These are phyloP conservation scores for Pteropus alecto DNA, from an alignment of 2,113 vertebrate genomes.

Conservation along the genomic window DNA sequence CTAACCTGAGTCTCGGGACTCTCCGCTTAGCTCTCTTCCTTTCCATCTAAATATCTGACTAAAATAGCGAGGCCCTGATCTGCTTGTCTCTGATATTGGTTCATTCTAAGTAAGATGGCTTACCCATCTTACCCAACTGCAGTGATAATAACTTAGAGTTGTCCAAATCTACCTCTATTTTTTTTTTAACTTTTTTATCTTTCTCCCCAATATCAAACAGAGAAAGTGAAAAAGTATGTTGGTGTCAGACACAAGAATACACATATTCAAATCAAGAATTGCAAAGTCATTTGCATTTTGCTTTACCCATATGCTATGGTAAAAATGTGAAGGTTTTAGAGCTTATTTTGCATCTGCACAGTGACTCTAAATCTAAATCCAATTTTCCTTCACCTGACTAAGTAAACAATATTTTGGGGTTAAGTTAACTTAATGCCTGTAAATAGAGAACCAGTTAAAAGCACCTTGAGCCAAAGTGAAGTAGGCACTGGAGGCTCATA, in stretches of 20 bases:
- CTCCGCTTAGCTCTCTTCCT: not conserved
- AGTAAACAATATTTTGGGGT: constrained; percentile 50
- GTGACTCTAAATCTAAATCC: constrained; percentile 48
- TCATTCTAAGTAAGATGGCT: not conserved
- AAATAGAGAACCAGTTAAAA: constrained; percentile 54
- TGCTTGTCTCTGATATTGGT: not conserved
- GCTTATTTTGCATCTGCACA: constrained; percentile 27
- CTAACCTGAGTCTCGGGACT: not conserved
- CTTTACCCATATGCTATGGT: not conserved
- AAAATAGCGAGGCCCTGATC: not conserved
- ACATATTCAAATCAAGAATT: constrained; percentile 4
- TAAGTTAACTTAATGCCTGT: constrained; percentile 60
- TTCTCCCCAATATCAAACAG: not conserved
- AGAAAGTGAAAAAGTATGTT: not conserved
- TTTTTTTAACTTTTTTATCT: not conserved
- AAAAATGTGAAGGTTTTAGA: not conserved
- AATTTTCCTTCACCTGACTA: constrained; percentile 45
- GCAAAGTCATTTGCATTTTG: constrained; percentile 5
- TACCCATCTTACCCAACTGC: not conserved
- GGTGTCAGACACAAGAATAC: not conserved
- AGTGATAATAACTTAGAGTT: not conserved
- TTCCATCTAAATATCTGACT: not conserved
- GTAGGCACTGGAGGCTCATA: not conserved
- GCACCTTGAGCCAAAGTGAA: not conserved
- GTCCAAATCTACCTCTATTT: not conserved